phyloP scores from a whole-genome alignment of 2,797 vertebrate species.

The Clarias laeviceps region DNA sequence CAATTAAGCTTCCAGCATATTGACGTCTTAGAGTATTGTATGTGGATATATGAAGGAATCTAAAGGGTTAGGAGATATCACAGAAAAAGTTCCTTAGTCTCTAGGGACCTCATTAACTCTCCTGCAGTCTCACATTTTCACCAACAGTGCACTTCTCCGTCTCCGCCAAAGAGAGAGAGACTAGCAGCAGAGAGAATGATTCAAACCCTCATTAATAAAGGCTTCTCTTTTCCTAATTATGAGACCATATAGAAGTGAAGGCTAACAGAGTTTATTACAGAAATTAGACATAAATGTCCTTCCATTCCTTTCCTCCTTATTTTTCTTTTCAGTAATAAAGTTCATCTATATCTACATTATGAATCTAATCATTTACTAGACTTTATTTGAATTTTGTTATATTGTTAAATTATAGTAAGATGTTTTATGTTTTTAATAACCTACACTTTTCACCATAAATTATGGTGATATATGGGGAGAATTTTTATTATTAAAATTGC shows the following conservation, averaged over 20 bases:
- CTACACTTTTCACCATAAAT: neutral
- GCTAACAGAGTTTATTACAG: constrained; percentile 1
- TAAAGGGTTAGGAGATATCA: constrained; percentile 70
- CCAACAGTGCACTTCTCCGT: constrained; percentile 74
- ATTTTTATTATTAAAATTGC: no score
- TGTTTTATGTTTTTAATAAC: neutral
- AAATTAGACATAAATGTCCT: neutral
- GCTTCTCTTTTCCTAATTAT: constrained; percentile 66
- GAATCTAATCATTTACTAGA: neutral
- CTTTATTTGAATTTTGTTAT: neutral
- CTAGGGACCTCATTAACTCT: constrained; percentile 79
- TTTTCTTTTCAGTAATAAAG: neutral
- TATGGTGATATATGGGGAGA: neutral
- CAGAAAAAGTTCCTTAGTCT: constrained; percentile 70
- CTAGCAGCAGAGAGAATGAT: constrained; percentile 63
- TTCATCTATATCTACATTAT: neutral
- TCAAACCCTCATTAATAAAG: constrained; percentile 65
- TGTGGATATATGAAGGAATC: constrained; percentile 68
- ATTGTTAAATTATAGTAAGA: neutral
- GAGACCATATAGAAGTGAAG: constrained; percentile 8
- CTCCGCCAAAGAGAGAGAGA: constrained; percentile 70
- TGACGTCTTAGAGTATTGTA: constrained; percentile 73
- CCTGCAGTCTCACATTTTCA: constrained; percentile 73
- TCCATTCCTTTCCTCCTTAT: neutral
- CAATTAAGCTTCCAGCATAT: constrained; percentile 71